A percentile compares a stretch with the other conserved stretches of the same genome.
Conservation (phyloP, 1,140 invertebrate genomes). For the Cryptotermes secundus region DNA sequence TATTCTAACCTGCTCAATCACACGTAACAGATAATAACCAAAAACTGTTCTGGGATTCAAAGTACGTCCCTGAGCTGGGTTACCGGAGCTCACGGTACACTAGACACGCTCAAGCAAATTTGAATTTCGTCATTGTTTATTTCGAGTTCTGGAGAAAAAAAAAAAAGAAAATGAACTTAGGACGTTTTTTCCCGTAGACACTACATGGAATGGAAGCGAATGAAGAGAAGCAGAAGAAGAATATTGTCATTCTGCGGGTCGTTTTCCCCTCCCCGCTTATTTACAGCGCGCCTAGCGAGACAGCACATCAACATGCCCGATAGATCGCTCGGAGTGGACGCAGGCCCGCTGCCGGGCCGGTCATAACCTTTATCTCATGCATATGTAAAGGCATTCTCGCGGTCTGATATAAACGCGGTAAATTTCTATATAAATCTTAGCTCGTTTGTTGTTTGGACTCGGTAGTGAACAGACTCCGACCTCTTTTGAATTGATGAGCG, state of each 20-base stretch:
- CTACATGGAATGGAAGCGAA: neutral
- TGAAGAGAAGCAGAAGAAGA: neutral
- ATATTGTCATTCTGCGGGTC: slow-evolving; percentile 1
- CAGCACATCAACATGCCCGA: neutral
- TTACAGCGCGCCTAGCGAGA: neutral
- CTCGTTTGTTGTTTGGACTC: neutral
- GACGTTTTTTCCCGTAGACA: neutral
- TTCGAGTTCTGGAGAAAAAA: neutral
- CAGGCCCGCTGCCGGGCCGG: too few species aligned
- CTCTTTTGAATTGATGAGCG: neutral
- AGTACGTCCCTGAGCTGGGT: too few species aligned
- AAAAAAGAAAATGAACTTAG: neutral
- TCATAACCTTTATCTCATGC: slow-evolving; percentile 4
- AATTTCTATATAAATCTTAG: neutral
- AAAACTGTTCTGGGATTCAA: too few species aligned
- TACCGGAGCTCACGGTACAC: too few species aligned
- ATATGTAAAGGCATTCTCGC: slow-evolving; percentile 7
- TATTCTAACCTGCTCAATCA: too few species aligned
- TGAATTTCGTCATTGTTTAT: too few species aligned
- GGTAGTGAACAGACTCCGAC: neutral
- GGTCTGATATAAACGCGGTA: slow-evolving; percentile 13
- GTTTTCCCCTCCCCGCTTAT: neutral
- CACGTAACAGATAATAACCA: too few species aligned
- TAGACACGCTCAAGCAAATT: too few species aligned
- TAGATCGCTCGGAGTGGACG: neutral